A percentile compares a stretch with the other conserved stretches of the same genome.
These are phyloP conservation scores for Parotia lawesii DNA, from an alignment of 2,113 vertebrate genomes.

Conservation along the genomic window DNA sequence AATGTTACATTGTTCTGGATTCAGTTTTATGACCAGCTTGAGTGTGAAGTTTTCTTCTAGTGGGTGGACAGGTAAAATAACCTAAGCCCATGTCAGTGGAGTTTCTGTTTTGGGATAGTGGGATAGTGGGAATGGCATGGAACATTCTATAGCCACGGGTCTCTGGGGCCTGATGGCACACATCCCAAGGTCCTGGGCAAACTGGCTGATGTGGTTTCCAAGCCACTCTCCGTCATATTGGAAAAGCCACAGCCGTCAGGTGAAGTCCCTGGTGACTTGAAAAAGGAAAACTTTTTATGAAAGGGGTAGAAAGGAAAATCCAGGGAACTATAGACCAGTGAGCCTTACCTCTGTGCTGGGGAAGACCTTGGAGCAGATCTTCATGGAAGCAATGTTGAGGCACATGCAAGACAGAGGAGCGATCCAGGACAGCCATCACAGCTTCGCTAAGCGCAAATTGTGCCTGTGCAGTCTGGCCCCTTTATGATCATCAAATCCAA, in stretches of 20 bases:
- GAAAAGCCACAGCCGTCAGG: neutral
- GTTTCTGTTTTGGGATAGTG: neutral
- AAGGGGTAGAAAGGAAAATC: neutral
- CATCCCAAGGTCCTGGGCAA: neutral
- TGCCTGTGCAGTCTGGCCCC: neutral
- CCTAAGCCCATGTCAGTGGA: neutral
- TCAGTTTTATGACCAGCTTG: neutral
- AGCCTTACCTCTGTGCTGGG: neutral
- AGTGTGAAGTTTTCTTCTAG: neutral
- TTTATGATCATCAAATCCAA: neutral
- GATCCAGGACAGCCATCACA: neutral
- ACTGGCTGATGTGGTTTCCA: neutral
- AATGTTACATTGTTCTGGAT: accelerated
- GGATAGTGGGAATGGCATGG: neutral
- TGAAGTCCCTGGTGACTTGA: neutral
- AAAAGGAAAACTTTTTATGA: neutral
- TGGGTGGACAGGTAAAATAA: neutral
- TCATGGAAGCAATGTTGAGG: too few relatives aligned
- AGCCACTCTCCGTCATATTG: neutral
- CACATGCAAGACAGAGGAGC: neutral
- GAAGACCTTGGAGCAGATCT: neutral
- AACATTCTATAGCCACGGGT: accelerated
- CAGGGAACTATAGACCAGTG: accelerated
- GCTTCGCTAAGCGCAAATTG: neutral
- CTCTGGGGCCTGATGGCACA: neutral